Base-by-base conservation (phyloP, 30 jellyfish, hydroid and myxozoan species). In the Clytia hemisphaerica region DNA sequence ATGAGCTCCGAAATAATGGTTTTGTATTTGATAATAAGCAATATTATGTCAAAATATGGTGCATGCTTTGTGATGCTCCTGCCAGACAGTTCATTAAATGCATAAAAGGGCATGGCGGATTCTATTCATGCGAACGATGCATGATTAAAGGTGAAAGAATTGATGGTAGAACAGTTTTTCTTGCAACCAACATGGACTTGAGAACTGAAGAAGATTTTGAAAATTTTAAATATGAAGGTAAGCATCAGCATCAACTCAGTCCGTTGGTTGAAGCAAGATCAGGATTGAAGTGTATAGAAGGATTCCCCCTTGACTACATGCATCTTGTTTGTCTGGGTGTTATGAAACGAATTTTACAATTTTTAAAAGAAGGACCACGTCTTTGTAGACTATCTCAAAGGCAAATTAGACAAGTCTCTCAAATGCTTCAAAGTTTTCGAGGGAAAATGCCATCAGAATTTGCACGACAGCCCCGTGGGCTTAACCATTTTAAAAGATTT, bases 381-480 rank as follows among this genome's bases (percentile, higher is more conserved):
- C 42, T 21, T 33, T 58, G 83, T 47, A 74, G 38, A 29, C 62
- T 74, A 30, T 74, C 83, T 22, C 29, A 19, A 18, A 38, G 47
- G 33, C 77, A 67, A 45, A 36, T 78, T 10, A 45, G 29, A 18
- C 46, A 67, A 58, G 61, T 78, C 44, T 78, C 93, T 0, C 28
- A 32, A 25, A 27, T 37, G 10, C 80, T 78, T 42, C 45, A 19
- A 7, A 28, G 38, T 9, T 58, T 63, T 12, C 18, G 61, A 5
- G 76, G 62, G 31, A 78, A 37, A 18, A 14, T 78, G 30, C 85
- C 93, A 42, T 7, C 61, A 31, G 93, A 67, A 61, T 54, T 71
- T 30, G 93, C 80, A 38, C 49, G 87, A 37, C 85, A 79, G 50
- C 93, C 93, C 57, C 38, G 87, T 35, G 42, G 76, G 2, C 36